These are phyloP conservation scores for Seriola rivoliana DNA, from an alignment of 2,113 vertebrate genomes.

Conservation along the genomic window DNA sequence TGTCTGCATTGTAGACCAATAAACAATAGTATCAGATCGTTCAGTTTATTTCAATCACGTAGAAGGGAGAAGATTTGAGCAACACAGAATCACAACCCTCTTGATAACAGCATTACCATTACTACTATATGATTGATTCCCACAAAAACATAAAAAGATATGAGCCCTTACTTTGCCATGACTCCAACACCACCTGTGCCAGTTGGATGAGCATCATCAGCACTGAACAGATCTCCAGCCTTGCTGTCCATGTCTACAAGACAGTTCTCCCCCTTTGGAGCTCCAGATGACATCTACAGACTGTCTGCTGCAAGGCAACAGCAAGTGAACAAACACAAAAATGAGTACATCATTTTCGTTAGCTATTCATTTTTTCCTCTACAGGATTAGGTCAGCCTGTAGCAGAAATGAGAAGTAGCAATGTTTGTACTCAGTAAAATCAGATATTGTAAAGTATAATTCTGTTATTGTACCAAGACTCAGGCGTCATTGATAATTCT, in stretches of 20 bases:
- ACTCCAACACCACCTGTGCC: conserved; percentile 73
- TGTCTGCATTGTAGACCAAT: neutral
- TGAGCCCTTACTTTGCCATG: conserved; percentile 70
- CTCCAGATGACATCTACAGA: conserved; percentile 69
- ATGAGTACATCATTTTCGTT: neutral
- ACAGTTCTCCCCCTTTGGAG: conserved; percentile 74
- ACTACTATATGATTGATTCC: neutral
- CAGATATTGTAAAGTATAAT: too few species aligned
- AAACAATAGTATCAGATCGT: neutral
- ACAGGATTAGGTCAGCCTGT: neutral
- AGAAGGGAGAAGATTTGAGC: neutral
- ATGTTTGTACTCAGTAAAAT: neutral
- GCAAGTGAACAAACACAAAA: neutral
- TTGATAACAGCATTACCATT: neutral
- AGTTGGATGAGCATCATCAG: conserved; percentile 77
- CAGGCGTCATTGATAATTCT: neutral
- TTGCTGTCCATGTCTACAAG: conserved; percentile 82
- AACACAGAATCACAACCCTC: neutral
- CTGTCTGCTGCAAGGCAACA: conserved; percentile 1
- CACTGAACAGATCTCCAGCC: conserved; percentile 77
- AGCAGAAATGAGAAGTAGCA: too few species aligned
- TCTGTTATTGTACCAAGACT: too few species aligned
- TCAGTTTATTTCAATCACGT: neutral
- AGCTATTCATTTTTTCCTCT: neutral
- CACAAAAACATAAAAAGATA: neutral